Percentiles rank a stretch among this genome's conserved stretches.
Conservation (phyloP, 2,888 invertebrate species). For the Drosophila leonis region DNA sequence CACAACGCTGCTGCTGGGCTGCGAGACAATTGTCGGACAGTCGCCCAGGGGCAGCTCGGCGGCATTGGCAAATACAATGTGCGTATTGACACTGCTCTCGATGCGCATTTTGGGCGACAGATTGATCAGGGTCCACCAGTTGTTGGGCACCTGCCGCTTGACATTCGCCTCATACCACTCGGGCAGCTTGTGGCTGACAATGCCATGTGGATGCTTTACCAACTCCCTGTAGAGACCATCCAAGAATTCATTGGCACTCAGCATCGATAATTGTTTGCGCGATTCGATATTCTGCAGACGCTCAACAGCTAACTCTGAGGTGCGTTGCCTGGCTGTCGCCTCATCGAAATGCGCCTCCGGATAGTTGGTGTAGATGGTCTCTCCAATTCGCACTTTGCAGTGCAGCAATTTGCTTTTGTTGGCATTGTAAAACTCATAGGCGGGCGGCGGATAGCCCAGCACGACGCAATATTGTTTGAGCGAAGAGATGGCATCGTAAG, state of each 20-base stretch:
- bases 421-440: conserved; percentile 66
- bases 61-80: conserved; percentile 82
- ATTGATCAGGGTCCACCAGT: conserved; percentile 87
- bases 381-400: conserved; percentile 81
- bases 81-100: conserved; percentile 65
- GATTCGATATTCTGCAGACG: conserved; percentile 66
- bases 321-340: conserved; percentile 74
- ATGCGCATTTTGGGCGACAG: conserved; percentile 86
- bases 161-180: conserved; percentile 88
- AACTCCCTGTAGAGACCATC: conserved; percentile 80
- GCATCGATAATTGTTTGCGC: conserved; percentile 68
- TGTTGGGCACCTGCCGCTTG: conserved; percentile 89
- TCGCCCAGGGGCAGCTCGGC: background rate
- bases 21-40: background rate
- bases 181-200: conserved; percentile 87
- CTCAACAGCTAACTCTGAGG: conserved; percentile 81
- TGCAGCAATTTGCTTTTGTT: conserved; percentile 65
- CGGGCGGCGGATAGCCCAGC: conserved; percentile 69
- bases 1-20: background rate
- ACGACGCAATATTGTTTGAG: conserved; percentile 79
- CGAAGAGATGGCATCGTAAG: conserved; percentile 72
- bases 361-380: conserved; percentile 80
- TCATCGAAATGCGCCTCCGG: conserved; percentile 81
- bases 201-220: conserved; percentile 86
- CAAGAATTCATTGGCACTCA: conserved; percentile 78